Evolutionary conservation across 37 sponge, comb jelly and placozoan genomes (phyloP).

Genomic region (Diacarnus erythraeanus): DNA sequence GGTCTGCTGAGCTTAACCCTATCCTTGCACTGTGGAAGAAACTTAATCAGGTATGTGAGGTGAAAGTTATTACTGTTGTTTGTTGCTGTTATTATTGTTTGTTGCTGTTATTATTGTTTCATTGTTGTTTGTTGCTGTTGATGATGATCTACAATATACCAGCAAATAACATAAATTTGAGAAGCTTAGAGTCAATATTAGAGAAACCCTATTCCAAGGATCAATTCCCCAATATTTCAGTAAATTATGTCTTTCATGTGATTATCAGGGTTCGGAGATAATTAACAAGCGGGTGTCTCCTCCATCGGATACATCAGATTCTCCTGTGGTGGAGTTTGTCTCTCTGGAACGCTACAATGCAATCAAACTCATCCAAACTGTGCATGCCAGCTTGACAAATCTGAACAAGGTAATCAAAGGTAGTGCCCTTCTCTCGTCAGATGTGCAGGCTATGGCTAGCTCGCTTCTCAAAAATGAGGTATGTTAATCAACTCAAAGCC

Average conservation of each 20-base stretch:
- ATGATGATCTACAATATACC: no score
- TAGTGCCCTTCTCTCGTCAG: conserved; percentile 70
- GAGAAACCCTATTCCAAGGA: no score
- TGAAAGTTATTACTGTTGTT: no score
- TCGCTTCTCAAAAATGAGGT: conserved; percentile 84
- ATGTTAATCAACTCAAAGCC: background rate
- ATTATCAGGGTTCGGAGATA: conserved; percentile 70
- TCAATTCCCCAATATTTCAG: no score
- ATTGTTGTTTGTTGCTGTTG: no score
- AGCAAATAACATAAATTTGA: no score
- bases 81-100: no score
- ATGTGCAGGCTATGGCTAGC: conserved; percentile 64
- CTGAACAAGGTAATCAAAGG: conserved; percentile 88
- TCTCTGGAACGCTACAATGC: conserved; percentile 80
- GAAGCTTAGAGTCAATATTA: no score
- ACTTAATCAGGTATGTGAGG: conserved; percentile 88
- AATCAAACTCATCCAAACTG: conserved; percentile 57
- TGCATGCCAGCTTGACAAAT: conserved; percentile 73
- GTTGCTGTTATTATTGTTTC: no score
- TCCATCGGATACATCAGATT: conserved; percentile 52
- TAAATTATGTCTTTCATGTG: background rate
- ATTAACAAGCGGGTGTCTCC: conserved; percentile 50
- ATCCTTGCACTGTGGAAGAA: conserved; percentile 93
- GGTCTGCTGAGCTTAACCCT: conserved; percentile 78
- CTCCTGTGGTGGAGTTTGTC: conserved; percentile 77